Base-by-base conservation (phyloP, 2,888 invertebrate species). In the Acanthoscelides obtectus region DNA sequence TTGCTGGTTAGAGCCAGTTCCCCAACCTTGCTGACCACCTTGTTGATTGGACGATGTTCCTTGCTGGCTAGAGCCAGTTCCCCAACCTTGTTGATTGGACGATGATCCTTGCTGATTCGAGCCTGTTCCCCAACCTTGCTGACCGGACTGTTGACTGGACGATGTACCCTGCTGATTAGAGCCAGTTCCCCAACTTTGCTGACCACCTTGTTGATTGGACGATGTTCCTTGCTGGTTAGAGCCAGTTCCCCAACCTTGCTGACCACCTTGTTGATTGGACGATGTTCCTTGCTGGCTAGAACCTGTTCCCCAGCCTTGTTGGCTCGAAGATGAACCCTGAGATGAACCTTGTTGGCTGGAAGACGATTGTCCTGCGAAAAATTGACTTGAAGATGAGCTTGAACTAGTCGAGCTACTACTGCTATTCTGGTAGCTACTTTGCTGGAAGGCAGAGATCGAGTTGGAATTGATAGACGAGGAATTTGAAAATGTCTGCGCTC, bases 401-500 rank as follows among this genome's bases (percentile, higher is more conserved):
- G 70, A 70, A 69, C 69, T 45, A 65, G 64, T 67, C 21, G 4
- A 65, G 69, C 70, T 70, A 69, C 70, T 74, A 27, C 71, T 72
- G 64, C 69, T 72, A 69, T 73, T 77, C 70, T 75, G 73, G 69
- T 71, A 77, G 69, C 72, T 74, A 70, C 72, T 72, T 22, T 71
- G 71, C 22, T 71, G 70, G 4, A 73, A 75, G 27, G 73, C 74
- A 66, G 76, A 76, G 70, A 75, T 76, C 69, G 75, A 73, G 22
- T 75, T 74, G 20, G 71, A 73, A 70, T 69, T 74, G 22, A 75
- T 73, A 70, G 74, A 71, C 25, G 22, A 70, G 5, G 73, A 71
- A 65, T 71, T 73, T 63, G 70, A 67, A 45, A 65, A 27, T 20
- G 69, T 20, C 66, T 27, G 27, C 21, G 27, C 64, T 20, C 64